These are phyloP conservation scores for Sebastes hubbsi DNA, from an alignment of 2,797 vertebrate species.

Conservation along the genomic window DNA sequence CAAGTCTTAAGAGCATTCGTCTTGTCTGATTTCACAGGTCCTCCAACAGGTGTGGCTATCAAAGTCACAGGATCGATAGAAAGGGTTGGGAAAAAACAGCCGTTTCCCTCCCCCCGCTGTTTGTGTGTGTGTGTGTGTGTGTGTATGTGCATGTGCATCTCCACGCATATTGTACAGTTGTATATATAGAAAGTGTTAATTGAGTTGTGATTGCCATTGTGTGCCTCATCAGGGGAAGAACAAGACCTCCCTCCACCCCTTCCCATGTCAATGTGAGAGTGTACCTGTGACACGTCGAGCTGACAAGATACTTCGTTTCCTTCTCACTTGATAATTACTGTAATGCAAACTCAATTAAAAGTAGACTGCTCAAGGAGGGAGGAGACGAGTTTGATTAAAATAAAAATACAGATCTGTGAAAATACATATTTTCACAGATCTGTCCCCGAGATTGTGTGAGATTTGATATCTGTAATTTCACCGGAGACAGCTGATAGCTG, in stretches of 20 bases:
- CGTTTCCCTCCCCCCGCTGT: slow-evolving; percentile 40
- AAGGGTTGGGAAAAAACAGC: slow-evolving; percentile 47
- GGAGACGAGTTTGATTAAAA: slow-evolving; percentile 67
- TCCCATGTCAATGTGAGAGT: slow-evolving; percentile 71
- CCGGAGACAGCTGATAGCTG: neutral
- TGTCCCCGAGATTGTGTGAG: slow-evolving; percentile 8
- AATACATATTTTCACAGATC: slow-evolving; percentile 55
- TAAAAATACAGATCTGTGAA: slow-evolving; percentile 55
- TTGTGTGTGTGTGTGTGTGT: slow-evolving; percentile 19
- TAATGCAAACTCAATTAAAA: slow-evolving; percentile 80
- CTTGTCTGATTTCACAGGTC: slow-evolving; percentile 72
- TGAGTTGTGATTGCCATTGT: slow-evolving; percentile 81
- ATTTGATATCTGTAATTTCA: slow-evolving; percentile 7
- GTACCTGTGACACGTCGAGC: slow-evolving; percentile 76
- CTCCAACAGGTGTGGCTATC: slow-evolving; percentile 70
- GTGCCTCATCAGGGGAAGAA: slow-evolving; percentile 63
- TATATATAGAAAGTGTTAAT: slow-evolving; percentile 87
- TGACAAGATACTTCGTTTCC: slow-evolving; percentile 76
- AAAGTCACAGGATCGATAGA: slow-evolving; percentile 71
- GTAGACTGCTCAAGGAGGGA: slow-evolving; percentile 59
- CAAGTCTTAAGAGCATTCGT: slow-evolving; percentile 24
- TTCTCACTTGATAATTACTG: slow-evolving; percentile 80
- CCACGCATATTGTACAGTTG: slow-evolving; percentile 47
- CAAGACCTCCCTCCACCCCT: slow-evolving; percentile 57
- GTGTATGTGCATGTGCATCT: neutral